phyloP scores from a whole-genome alignment of 2,888 invertebrate genomes.

The Sarcophaga caerulescens region DNA sequence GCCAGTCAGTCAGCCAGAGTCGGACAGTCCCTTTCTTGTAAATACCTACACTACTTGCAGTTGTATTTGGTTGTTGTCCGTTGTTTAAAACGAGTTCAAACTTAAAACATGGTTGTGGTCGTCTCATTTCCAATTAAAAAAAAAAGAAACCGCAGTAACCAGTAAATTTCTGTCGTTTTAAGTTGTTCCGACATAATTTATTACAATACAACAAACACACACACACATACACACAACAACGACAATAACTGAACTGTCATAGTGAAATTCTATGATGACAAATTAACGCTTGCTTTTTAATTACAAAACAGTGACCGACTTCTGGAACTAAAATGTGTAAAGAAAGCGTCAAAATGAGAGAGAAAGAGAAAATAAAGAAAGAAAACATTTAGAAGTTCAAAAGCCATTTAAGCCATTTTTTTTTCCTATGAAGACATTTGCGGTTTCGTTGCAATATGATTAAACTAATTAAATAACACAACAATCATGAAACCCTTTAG shows the following conservation, averaged over 20 bases:
- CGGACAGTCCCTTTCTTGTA: conserved; percentile 34
- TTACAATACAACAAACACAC: conserved; percentile 1
- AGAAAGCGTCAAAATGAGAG: not conserved
- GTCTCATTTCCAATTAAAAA: conserved; percentile 44
- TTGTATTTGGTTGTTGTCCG: not conserved
- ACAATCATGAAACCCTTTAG: not conserved
- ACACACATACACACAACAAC: not conserved
- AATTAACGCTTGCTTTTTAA: conserved; percentile 36
- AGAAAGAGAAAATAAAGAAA: not conserved
- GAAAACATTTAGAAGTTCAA: not conserved
- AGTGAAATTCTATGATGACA: conserved; percentile 47
- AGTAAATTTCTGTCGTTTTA: conserved; percentile 26
- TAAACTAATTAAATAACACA: not conserved
- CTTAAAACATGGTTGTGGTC: conserved; percentile 12
- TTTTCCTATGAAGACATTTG: not conserved
- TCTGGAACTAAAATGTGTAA: not conserved
- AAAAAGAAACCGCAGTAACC: conserved; percentile 40
- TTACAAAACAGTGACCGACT: conserved; percentile 31
- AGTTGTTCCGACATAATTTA: conserved; percentile 18
- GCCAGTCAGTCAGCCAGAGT: not conserved
- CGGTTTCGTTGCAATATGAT: not conserved
- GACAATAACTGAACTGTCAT: not conserved
- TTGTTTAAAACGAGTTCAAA: conserved; percentile 21
- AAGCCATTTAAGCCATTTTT: not conserved
- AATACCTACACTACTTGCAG: not conserved